Conservation (phyloP, 1,140 invertebrate genomes). For the Coenobita brevimanus region DNA sequence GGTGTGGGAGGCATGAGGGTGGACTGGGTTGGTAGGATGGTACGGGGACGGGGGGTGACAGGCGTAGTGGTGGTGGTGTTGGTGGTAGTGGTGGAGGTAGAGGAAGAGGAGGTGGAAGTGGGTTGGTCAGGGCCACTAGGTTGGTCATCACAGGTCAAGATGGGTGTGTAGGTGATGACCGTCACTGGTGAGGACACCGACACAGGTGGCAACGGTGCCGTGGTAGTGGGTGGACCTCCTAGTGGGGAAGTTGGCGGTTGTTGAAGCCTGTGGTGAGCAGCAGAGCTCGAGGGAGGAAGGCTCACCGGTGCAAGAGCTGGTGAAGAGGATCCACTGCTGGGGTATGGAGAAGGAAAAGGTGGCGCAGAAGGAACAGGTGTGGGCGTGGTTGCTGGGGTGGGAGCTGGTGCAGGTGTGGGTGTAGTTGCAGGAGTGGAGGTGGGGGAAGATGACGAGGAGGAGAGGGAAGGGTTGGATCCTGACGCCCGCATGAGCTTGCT, state of each 20-base stretch:
- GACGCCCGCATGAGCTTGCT: constrained; percentile 58
- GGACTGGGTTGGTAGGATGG: constrained; percentile 69
- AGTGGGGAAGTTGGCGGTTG: constrained; percentile 41
- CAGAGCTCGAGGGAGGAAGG: background rate
- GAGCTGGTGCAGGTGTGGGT: constrained; percentile 4
- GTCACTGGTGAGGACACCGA: constrained; percentile 73
- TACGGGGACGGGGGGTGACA: constrained; percentile 70
- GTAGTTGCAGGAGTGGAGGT: constrained; percentile 41
- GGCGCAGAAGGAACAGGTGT: constrained; percentile 18
- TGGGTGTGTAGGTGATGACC: constrained; percentile 69
- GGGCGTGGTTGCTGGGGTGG: constrained; percentile 18
- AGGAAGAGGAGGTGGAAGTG: constrained; percentile 71
- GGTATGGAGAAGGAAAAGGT: constrained; percentile 26
- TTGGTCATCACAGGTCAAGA: constrained; percentile 68
- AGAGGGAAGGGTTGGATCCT: constrained; percentile 68
- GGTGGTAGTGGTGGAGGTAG: constrained; percentile 70
- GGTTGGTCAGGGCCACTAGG: constrained; percentile 47
- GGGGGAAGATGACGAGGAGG: constrained; percentile 60
- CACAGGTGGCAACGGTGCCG: constrained; percentile 72
- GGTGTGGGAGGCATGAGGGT: constrained; percentile 46
- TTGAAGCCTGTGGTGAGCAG: background rate
- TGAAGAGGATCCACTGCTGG: background rate
- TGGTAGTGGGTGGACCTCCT: constrained; percentile 70
- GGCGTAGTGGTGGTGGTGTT: constrained; percentile 70
- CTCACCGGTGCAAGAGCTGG: constrained; percentile 12